phyloP scores from a whole-genome alignment of 1,140 invertebrate genomes.

The Mizuhopecten yessoensis region DNA sequence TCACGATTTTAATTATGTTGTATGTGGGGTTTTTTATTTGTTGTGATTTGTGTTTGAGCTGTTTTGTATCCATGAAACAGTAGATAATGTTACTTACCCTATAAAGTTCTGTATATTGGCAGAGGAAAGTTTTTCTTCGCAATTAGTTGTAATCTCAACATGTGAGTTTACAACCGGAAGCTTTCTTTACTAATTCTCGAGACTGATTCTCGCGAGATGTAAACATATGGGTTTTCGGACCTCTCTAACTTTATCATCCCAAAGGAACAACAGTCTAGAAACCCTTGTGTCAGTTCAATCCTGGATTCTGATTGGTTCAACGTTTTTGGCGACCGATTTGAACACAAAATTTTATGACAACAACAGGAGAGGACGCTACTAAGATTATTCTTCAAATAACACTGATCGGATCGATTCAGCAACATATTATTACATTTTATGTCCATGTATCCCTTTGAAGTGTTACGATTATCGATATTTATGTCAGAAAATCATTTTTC shows the following conservation, averaged over 20 bases:
- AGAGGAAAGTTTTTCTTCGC: background rate
- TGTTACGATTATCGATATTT: slow-evolving; percentile 18
- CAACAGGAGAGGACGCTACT: slow-evolving; percentile 9
- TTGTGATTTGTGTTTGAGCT: too few species aligned
- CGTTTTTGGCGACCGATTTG: slow-evolving; percentile 23
- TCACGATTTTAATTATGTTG: too few species aligned
- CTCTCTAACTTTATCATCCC: background rate
- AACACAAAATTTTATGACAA: slow-evolving; percentile 13
- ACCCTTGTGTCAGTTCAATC: background rate
- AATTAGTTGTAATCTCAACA: background rate
- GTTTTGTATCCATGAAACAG: background rate
- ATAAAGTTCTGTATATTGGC: background rate
- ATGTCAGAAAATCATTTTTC: background rate
- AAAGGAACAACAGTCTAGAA: background rate
- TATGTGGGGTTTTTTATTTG: too few species aligned
- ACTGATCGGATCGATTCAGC: background rate
- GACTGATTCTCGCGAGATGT: background rate
- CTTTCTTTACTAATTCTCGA: too few species aligned
- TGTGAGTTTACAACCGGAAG: slow-evolving; percentile 31
- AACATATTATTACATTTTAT: background rate
- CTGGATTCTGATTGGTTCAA: background rate
- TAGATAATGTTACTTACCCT: background rate
- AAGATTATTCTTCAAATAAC: background rate
- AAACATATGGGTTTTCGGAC: background rate
- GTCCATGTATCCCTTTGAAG: background rate